Conservation (phyloP, 1,140 invertebrate genomes). For the Drosophila triauraria region DNA sequence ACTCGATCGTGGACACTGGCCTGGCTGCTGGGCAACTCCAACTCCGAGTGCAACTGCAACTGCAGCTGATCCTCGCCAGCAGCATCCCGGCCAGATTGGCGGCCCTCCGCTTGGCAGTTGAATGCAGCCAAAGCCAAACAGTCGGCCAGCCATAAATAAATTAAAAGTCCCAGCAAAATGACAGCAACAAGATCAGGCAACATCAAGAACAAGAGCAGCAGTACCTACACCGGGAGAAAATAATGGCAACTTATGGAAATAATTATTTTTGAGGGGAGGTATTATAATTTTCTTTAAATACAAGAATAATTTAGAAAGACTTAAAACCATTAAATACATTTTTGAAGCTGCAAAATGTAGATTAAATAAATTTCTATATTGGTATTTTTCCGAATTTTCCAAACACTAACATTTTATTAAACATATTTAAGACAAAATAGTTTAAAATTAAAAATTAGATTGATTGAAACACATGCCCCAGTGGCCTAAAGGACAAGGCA, state of each 20-base stretch:
- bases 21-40: not conserved
- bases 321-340: no score
- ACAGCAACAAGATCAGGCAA: conserved; percentile 75
- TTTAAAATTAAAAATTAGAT: not conserved
- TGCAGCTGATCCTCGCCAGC: conserved; percentile 7
- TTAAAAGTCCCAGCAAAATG: conserved; percentile 79
- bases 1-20: conserved; percentile 23
- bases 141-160: conserved; percentile 74
- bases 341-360: no score
- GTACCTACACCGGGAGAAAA: conserved; percentile 14
- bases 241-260: not conserved
- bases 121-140: conserved; percentile 50
- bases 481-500: no score
- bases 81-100: conserved; percentile 36
- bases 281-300: not conserved
- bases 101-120: conserved; percentile 55
- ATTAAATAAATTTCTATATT: no score
- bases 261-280: no score
- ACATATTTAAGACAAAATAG: not conserved
- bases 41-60: not conserved
- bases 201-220: conserved; percentile 77
- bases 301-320: no score
- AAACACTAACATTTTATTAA: no score
- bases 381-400: no score
- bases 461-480: no score